These are phyloP conservation scores for Pristis pectinata DNA, from an alignment of 2,797 vertebrate genomes.

Conservation along the genomic window DNA sequence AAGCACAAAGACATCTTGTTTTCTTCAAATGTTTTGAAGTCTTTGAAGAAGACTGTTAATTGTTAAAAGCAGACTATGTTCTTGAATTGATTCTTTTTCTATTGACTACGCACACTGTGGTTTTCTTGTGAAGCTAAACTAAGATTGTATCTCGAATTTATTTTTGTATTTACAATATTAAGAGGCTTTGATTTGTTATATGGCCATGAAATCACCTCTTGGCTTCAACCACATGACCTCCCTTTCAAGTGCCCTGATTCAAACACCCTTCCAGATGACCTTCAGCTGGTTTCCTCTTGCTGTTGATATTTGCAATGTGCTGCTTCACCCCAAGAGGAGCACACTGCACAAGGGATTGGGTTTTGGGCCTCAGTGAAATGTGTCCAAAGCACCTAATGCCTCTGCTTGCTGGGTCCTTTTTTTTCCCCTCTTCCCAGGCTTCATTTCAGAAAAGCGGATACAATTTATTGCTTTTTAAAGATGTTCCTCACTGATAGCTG, in stretches of 20 bases:
- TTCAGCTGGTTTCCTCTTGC: background rate
- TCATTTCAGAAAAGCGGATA: background rate
- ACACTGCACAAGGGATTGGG: background rate
- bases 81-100: conserved; percentile 16
- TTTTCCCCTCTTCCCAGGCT: background rate
- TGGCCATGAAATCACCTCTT: conserved; percentile 8
- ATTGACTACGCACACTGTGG: conserved; percentile 16
- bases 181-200: conserved; percentile 4
- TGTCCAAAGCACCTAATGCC: background rate
- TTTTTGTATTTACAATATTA: conserved; percentile 28
- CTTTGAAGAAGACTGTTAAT: conserved; percentile 27
- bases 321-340: background rate
- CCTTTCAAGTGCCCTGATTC: background rate
- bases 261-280: background rate
- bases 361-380: background rate
- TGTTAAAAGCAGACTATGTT: conserved; percentile 24
- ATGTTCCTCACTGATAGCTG: background rate
- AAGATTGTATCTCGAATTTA: conserved; percentile 22
- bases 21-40: conserved; percentile 15
- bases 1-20: conserved; percentile 13
- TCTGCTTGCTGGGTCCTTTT: background rate
- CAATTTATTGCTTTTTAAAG: background rate
- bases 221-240: background rate
- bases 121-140: conserved; percentile 20
- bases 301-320: background rate